These are phyloP conservation scores for Chloropsis cyanopogon DNA, from an alignment of 2,113 vertebrate species.

Conservation along the genomic window DNA sequence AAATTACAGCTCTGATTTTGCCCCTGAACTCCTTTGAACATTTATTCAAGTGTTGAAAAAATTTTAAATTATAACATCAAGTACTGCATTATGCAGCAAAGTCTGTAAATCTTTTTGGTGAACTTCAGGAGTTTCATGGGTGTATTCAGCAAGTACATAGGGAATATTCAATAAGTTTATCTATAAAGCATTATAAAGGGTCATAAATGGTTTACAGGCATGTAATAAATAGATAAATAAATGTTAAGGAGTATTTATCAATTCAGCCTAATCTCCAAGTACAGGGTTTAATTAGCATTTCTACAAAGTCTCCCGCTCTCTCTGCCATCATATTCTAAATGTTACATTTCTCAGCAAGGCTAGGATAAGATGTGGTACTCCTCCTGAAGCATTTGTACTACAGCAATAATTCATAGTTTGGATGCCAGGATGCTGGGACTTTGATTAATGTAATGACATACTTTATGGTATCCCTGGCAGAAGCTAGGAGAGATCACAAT, in stretches of 20 bases:
- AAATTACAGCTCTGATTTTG: background rate
- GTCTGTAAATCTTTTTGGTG: background rate
- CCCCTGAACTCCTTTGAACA: background rate
- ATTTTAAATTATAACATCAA: background rate
- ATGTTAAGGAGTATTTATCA: background rate
- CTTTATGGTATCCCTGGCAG: constrained; percentile 44
- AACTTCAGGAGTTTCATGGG: background rate
- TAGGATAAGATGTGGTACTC: background rate
- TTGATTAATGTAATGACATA: constrained; percentile 56
- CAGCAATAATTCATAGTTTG: constrained; percentile 38
- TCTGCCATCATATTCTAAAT: background rate
- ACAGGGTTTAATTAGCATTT: constrained; percentile 41
- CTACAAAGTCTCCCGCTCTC: background rate
- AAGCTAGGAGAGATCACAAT: constrained; percentile 33
- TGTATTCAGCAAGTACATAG: background rate
- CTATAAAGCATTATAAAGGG: background rate
- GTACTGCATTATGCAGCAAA: background rate
- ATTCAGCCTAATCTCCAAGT: background rate
- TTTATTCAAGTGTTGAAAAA: background rate
- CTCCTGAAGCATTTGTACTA: constrained; percentile 39
- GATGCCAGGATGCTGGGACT: constrained; percentile 8
- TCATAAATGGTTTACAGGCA: background rate
- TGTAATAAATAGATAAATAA: background rate
- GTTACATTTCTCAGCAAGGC: background rate
- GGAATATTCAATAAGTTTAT: constrained; percentile 7